These are phyloP conservation scores for Drosophila rellima DNA, from an alignment of 2,888 invertebrate genomes.

Conservation along the genomic window DNA sequence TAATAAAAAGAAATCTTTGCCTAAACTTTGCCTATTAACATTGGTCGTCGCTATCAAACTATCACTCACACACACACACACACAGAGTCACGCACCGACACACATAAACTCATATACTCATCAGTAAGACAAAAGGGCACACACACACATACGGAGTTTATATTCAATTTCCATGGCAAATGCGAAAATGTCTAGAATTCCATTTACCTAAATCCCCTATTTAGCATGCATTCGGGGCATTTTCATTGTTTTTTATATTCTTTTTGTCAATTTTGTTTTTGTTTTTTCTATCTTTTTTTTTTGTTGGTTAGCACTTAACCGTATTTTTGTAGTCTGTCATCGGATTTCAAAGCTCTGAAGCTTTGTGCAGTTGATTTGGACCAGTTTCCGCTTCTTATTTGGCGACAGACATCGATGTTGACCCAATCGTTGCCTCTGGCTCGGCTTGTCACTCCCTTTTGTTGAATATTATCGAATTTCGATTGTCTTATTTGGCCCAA, in stretches of 20 bases:
- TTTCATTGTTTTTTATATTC: conserved; percentile 77
- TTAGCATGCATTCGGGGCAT: conserved; percentile 82
- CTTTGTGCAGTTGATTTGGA: conserved; percentile 60
- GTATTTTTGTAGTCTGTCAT: conserved; percentile 55
- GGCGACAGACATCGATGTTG: conserved; percentile 50
- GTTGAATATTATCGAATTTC: conserved; percentile 77
- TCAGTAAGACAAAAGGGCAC: conserved; percentile 42
- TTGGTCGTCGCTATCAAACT: conserved; percentile 49
- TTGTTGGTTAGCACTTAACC: conserved; percentile 25
- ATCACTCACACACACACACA: conserved; percentile 9
- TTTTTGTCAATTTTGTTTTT: conserved; percentile 43
- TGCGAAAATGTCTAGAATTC: conserved; percentile 81
- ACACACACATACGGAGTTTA: conserved; percentile 57
- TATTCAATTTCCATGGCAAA: conserved; percentile 76
- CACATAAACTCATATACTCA: conserved; percentile 29
- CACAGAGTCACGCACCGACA: conserved; percentile 12
- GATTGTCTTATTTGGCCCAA: conserved; percentile 69
- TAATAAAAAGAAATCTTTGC: conserved; percentile 80
- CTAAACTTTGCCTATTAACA: conserved; percentile 74
- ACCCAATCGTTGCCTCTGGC: conserved; percentile 51
- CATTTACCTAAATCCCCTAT: conserved; percentile 83
- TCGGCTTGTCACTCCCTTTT: conserved; percentile 33
- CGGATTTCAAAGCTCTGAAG: conserved; percentile 73
- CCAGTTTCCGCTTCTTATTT: conserved; percentile 54
- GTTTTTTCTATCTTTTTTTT: conserved; percentile 1